phyloP scores from a whole-genome alignment of 2,113 vertebrate genomes.

The Cercopithecus mona region DNA sequence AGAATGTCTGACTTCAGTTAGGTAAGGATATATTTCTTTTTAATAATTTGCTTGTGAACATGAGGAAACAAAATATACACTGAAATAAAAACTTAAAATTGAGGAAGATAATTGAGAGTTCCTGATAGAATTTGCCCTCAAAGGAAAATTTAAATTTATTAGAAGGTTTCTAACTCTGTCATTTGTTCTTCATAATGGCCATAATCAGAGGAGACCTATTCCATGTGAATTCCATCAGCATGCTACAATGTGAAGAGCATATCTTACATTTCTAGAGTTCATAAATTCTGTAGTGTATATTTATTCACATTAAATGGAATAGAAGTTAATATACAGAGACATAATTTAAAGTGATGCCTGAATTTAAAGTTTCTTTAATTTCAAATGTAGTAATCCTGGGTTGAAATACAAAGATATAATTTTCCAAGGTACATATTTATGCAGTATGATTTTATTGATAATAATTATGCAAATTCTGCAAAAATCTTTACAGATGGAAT shows the following conservation, averaged over 20 bases:
- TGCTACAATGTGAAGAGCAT: not conserved
- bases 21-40: not conserved
- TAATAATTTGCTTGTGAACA: not conserved
- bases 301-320: not conserved
- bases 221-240: not conserved
- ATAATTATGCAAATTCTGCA: not conserved
- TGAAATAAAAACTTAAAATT: not conserved
- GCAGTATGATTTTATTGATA: not conserved
- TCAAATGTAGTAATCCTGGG: not conserved
- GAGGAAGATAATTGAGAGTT: not conserved
- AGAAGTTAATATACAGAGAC: not conserved
- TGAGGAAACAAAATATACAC: not conserved
- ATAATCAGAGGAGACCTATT: not conserved
- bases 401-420: not conserved
- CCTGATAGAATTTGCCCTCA: not conserved
- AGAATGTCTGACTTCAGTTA: not conserved
- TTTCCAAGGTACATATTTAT: not conserved
- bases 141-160: not conserved
- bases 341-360: not conserved
- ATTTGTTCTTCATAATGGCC: not conserved
- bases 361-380: not conserved
- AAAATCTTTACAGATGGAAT: not conserved
- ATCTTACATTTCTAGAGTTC: not conserved
- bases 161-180: not conserved
- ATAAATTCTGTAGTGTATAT: not conserved